Base-by-base conservation (phyloP, 2,113 vertebrate genomes). In the Anthoscopus minutus region DNA sequence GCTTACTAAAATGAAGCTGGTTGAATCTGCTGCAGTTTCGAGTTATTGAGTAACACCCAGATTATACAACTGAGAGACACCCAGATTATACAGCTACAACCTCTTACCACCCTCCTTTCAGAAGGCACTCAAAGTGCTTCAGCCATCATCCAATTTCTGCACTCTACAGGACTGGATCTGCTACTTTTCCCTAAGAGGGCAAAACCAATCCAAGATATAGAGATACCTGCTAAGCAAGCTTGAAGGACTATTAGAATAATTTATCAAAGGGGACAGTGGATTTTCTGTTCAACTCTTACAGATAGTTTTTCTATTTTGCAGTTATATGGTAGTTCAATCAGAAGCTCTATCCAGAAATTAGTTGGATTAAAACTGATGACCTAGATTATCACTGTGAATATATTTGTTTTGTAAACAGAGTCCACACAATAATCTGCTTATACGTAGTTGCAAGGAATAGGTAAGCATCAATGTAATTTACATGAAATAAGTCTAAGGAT, bases 361-460 rank as follows among this genome's bases (percentile, higher is more conserved):
- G 70, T 3, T 83, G 44, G 81, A 92, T 96, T 95, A 87, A 97
- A 93, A 88, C 1, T 85, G 57, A 81, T 96, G 90, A 69, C 89
- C 56, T 86, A 94, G 80, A 90, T 94, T 94, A 91, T 65, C 42
- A 66, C 23, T 66, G 45, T 61, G 74, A 87, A 89, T 93, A 9
- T 89, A 80, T 85, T 82, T 94, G 51, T 86, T 91, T 91, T 96
- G 87, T 61, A 91, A 87, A 62, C 62, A 82, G 27, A 91, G 54
- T 66, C 66, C 47, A 31, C 5, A 1, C 24, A 77, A 82, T 96
- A 87, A 92, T 94, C 85, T 96, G 35, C 79, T 94, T 92, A 80
- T 54, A 86, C 70, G 50, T 82, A 54, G 27, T 64, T 81, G 62
- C 42, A 87, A 80, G 91, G 25, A 60, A 62, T n/a, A 88, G 74